Base-by-base conservation (phyloP, 2,113 vertebrate species). In the Astatoreochromis straeleni region DNA sequence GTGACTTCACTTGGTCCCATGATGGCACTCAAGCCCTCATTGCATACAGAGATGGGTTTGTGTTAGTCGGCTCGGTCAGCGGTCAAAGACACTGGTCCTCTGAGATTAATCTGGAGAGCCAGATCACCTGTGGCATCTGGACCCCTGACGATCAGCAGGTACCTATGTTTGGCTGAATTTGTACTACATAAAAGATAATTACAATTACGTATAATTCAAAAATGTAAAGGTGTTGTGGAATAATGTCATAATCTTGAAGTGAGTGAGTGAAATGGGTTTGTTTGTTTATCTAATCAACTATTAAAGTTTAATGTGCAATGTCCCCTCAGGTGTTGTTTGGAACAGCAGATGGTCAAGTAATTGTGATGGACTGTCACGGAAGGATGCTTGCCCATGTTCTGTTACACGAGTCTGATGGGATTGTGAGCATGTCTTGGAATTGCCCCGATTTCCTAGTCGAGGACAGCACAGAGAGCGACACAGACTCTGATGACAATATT, bases 1-100 rank as follows among this genome's bases (percentile, higher is more conserved):
- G 98, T 90, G 99, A 99, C 93, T 99, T 99, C 93, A 99, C 98
- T 0, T 99, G 99, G 99, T 99, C 98, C 93, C 99, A 99, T 9
- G 99, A 99, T 84, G 99, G 99, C 68, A 99, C 99, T 63, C 99
- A 99, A 91, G 99, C 99, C 1, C 97, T 99, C 55, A 99, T 99
- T 83, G 99, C 99, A 3, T 99, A 99, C 80, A 96, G 99, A 92
- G 98, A 99, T 85, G 99, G 99, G 57, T 99, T 99, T 88, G 99
- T 99, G 84, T 95, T 99, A 87, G 99, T 99, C 0, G 99, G 99
- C 83, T 99, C 99, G 14, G 99, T 99, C 88, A 99, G 99, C 1
- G 99, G 98, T 78, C 99, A 99, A n/a, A 97, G 99, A 87, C 99
- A 99, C 94, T 99, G 99, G 99, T 99, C 99, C 82, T 99, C 99